Evolutionary conservation across 2,113 vertebrate genomes (phyloP).

Genomic region (Cairina moschata): DNA sequence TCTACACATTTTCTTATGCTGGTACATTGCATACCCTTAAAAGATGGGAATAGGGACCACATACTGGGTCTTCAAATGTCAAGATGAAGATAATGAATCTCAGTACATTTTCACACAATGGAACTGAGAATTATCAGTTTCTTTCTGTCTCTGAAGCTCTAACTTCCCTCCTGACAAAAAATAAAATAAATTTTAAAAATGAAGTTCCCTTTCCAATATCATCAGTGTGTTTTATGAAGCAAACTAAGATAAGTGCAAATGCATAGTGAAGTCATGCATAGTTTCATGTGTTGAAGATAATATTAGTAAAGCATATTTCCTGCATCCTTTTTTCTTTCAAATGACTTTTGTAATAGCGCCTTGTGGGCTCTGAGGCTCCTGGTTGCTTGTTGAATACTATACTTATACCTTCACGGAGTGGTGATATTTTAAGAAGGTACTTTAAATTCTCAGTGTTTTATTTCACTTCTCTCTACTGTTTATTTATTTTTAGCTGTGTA

Average conservation of each 20-base stretch:
- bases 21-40: background rate
- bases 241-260: background rate
- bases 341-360: background rate
- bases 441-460: background rate
- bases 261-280: background rate
- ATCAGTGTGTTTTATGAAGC: background rate
- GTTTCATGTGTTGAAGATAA: background rate
- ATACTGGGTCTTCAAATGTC: background rate
- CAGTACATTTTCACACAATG: background rate
- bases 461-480: background rate
- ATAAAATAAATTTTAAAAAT: background rate
- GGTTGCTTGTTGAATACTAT: background rate
- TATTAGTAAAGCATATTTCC: background rate
- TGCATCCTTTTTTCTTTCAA: background rate
- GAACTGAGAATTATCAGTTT: background rate
- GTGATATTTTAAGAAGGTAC: background rate
- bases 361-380: background rate
- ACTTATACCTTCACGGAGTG: background rate
- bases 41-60: background rate
- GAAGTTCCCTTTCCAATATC: background rate
- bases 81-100: background rate
- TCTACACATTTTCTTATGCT: background rate
- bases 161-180: background rate
- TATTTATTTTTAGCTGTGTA: background rate
- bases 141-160: background rate